Evolutionary conservation across 2,888 invertebrate genomes (phyloP).

Genomic region (Patella depressa): DNA sequence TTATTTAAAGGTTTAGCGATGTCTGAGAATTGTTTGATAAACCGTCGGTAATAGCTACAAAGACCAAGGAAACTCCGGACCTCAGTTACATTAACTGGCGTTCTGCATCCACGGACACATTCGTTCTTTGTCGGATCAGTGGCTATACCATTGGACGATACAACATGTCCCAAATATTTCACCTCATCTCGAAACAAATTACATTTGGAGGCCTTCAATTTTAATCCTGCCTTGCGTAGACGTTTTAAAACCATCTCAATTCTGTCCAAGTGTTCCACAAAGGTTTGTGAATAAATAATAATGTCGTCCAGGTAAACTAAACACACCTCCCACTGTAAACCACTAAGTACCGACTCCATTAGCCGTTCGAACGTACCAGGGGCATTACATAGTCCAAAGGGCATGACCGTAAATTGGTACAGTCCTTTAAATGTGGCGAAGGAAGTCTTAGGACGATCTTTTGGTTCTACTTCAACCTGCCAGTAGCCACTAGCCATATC

Average conservation of each 20-base stretch:
- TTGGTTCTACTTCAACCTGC: constrained; percentile 13
- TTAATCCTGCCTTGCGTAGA: constrained; percentile 13
- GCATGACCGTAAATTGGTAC: too few relatives aligned
- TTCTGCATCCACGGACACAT: constrained; percentile 1
- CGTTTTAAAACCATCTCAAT: too few relatives aligned
- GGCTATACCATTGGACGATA: constrained; percentile 13
- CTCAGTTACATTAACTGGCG: constrained; percentile 8
- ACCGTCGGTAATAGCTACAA: not conserved
- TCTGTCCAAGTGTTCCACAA: not conserved
- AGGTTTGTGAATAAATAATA: not conserved
- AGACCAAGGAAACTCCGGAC: constrained; percentile 9
- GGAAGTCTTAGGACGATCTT: constrained; percentile 1
- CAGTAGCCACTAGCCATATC: constrained; percentile 7
- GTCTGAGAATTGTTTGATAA: constrained; percentile 26
- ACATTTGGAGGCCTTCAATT: constrained; percentile 33
- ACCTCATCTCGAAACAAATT: constrained; percentile 27
- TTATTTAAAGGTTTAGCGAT: constrained; percentile 26
- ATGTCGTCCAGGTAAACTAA: not conserved
- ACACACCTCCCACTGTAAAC: not conserved
- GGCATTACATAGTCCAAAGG: too few relatives aligned
- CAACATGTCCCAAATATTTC: constrained; percentile 15
- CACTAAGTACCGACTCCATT: constrained; percentile 12
- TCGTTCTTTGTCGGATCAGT: constrained; percentile 5
- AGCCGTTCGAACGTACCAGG: too few relatives aligned
- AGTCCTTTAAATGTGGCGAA: too few relatives aligned